Percentiles rank a stretch among this genome's conserved stretches.
Evolutionary conservation across 1,140 invertebrate species (phyloP).

Genomic region (Rhopalosiphum maidis): DNA sequence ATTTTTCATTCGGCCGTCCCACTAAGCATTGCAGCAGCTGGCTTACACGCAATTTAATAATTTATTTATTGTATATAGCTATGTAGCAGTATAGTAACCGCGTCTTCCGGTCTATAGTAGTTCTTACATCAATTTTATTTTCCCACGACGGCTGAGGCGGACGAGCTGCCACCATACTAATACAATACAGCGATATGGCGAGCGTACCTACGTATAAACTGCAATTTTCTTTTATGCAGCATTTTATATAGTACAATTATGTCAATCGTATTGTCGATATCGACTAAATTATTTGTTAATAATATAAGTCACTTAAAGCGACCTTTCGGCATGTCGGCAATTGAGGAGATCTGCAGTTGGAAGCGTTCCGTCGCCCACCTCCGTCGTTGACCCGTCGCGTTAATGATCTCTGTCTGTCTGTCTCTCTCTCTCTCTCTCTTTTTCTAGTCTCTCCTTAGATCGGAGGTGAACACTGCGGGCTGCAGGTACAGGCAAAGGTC

Average conservation of each 20-base stretch:
- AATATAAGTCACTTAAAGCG: not conserved
- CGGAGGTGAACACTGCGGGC: not conserved
- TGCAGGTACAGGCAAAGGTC: not conserved
- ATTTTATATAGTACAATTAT: not conserved
- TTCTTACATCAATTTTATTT: conserved; percentile 1
- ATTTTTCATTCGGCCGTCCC: not conserved
- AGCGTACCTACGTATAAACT: too few relatives aligned
- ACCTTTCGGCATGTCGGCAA: not conserved
- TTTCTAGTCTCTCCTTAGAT: not conserved
- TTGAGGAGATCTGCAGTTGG: not conserved
- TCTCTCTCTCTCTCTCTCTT: not conserved
- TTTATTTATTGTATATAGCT: not conserved
- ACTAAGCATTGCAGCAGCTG: not conserved
- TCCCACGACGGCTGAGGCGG: not conserved
- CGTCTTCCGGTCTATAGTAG: not conserved
- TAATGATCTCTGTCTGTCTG: not conserved
- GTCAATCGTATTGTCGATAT: not conserved
- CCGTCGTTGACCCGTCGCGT: conserved; percentile 30
- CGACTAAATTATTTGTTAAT: too few relatives aligned
- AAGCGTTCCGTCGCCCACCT: not conserved
- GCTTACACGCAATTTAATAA: not conserved
- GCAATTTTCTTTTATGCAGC: not conserved
- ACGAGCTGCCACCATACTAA: not conserved
- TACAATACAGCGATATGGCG: not conserved
- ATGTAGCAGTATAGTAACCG: not conserved